A percentile compares a stretch with the other conserved stretches of the same genome.
phyloP scores from a whole-genome alignment of 2,797 vertebrate genomes.

The Oreochromis mossambicus region DNA sequence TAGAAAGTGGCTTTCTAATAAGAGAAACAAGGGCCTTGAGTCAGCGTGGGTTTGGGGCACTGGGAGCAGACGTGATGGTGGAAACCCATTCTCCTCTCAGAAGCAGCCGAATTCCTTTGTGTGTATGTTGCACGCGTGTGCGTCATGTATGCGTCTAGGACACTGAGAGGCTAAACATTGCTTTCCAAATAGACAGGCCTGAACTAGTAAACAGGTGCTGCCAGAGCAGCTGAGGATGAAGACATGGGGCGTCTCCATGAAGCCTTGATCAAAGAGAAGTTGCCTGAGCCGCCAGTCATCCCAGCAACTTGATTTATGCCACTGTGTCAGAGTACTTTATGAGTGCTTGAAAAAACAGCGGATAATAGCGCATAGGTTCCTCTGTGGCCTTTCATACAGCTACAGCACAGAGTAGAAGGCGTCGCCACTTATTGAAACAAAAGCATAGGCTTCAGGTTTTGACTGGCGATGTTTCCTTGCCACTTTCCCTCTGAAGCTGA shows the following conservation, averaged over 20 bases:
- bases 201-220: constrained; percentile 78
- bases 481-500: neutral
- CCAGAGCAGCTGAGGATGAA: constrained; percentile 71
- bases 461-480: neutral
- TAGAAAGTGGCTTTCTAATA: constrained; percentile 29
- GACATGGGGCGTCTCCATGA: constrained; percentile 70
- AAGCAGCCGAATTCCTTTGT: constrained; percentile 54
- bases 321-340: constrained; percentile 62
- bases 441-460: neutral
- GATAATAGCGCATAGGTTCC: constrained; percentile 24
- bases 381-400: neutral
- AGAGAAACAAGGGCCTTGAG: constrained; percentile 9
- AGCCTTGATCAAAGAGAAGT: constrained; percentile 74
- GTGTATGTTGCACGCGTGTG: constrained; percentile 38
- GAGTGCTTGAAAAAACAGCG: constrained; percentile 39
- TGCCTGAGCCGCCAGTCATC: constrained; percentile 68
- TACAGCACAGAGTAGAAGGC: neutral
- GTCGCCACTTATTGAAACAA: neutral
- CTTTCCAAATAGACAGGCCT: constrained; percentile 70
- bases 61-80: constrained; percentile 13
- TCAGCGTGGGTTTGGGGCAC: constrained; percentile 1
- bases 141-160: constrained; percentile 53
- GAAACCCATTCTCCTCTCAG: constrained; percentile 14
- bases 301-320: constrained; percentile 70
- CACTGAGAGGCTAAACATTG: constrained; percentile 47